Evolutionary conservation across 2,797 vertebrate genomes (phyloP).

Genomic region (Aplochiton taeniatus): DNA sequence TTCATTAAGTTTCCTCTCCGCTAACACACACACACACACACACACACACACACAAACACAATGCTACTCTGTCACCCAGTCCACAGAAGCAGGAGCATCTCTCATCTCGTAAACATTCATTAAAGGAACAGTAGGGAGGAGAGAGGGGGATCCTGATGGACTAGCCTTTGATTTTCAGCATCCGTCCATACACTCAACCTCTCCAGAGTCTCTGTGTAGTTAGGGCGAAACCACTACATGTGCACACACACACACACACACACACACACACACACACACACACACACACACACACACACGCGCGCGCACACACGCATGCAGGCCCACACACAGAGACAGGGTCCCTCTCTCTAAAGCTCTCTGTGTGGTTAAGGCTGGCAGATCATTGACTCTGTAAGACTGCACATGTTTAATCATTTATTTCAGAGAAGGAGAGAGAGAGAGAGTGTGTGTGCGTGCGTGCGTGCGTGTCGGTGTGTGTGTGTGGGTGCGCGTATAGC

Average conservation of each 20-base stretch:
- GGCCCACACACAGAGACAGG: not conserved
- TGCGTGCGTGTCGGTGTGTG: not conserved
- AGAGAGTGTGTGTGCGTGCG: not conserved
- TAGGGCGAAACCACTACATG: no score
- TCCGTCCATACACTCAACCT: no score
- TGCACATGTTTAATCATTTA: constrained; percentile 34
- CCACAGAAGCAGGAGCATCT: no score
- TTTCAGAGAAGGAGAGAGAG: constrained; percentile 8
- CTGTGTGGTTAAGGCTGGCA: constrained; percentile 34
- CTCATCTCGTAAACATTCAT: no score
- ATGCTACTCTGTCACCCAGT: not conserved
- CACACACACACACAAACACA: no score
- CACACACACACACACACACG: constrained; percentile 8
- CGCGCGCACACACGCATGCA: constrained; percentile 14
- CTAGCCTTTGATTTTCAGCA: no score
- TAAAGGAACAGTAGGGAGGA: no score
- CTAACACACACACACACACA: no score
- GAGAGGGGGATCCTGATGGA: no score
- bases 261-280: constrained; percentile 2
- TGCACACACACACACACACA: constrained; percentile 18
- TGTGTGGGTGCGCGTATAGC: constrained; percentile 12
- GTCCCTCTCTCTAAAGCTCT: constrained; percentile 40
- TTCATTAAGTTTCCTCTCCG: constrained; percentile 58
- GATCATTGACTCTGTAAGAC: constrained; percentile 39
- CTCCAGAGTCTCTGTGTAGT: no score